Conservation (phyloP, 2,113 vertebrate species). For the Phrynosoma blainvillii region DNA sequence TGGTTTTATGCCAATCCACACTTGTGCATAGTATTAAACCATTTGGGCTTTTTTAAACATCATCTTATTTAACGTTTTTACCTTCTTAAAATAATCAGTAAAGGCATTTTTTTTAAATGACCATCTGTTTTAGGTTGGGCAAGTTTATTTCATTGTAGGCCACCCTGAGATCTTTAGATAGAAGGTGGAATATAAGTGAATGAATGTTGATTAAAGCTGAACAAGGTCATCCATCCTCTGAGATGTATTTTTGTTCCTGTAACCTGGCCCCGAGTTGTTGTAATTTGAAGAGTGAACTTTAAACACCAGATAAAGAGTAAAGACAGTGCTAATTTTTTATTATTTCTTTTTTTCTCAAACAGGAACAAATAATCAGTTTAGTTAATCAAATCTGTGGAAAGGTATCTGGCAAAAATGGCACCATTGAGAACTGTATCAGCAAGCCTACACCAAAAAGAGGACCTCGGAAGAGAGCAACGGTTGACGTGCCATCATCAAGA, state of each 20-base stretch:
- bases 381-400: conserved; percentile 97
- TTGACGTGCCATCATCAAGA: conserved; percentile 91
- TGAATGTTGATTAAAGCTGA: neutral
- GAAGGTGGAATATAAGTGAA: neutral
- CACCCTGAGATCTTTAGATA: too few relatives aligned
- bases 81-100: too few relatives aligned
- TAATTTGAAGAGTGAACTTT: neutral
- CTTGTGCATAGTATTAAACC: too few relatives aligned
- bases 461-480: conserved; percentile 90
- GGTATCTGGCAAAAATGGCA: conserved; percentile 85
- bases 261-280: neutral
- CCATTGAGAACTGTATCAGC: conserved; percentile 84
- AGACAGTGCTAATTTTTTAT: conserved; percentile 23
- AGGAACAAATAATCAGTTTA: conserved; percentile 97
- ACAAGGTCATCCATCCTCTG: neutral
- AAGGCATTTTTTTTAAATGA: too few relatives aligned
- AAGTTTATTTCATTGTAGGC: too few relatives aligned
- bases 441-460: conserved; percentile 93
- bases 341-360: conserved; percentile 25
- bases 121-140: too few relatives aligned
- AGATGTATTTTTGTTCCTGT: neutral
- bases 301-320: neutral
- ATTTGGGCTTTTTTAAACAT: too few relatives aligned
- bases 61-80: too few relatives aligned
- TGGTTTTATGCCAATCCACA: too few relatives aligned